Conservation (phyloP, 2,113 vertebrate genomes). For the Sturnira hondurensis region DNA sequence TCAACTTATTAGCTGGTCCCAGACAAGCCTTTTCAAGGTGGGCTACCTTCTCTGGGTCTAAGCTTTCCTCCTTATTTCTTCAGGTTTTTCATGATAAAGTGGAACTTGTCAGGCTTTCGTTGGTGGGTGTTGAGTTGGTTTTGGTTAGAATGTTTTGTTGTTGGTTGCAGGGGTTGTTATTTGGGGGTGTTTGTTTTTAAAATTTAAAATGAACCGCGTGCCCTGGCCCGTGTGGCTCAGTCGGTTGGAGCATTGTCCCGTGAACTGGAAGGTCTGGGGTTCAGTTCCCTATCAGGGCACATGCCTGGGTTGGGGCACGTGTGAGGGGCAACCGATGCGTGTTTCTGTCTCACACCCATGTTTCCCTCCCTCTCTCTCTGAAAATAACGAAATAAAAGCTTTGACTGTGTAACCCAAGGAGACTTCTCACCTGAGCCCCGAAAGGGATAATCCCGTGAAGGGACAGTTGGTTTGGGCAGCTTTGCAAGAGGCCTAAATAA, state of each 20-base stretch:
- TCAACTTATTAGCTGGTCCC: not conserved
- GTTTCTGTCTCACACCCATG: too few relatives aligned
- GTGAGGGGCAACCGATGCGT: too few relatives aligned
- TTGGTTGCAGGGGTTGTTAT: not conserved
- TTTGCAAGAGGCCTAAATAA: conserved; percentile 6
- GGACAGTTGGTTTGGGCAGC: conserved; percentile 37
- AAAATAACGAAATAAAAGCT: too few relatives aligned
- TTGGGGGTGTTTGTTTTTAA: too few relatives aligned
- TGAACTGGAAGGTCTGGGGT: too few relatives aligned
- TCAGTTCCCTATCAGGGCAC: too few relatives aligned
- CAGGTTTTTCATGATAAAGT: too few relatives aligned
- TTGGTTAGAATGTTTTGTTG: not conserved
- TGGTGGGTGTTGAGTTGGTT: not conserved
- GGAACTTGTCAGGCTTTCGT: not conserved
- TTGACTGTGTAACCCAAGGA: conserved; percentile 35
- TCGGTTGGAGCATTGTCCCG: too few relatives aligned
- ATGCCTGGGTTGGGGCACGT: too few relatives aligned
- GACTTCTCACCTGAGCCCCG: not conserved
- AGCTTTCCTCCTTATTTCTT: not conserved
- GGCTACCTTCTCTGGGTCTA: not conserved
- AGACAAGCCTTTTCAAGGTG: not conserved
- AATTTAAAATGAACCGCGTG: not conserved
- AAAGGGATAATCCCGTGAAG: not conserved
- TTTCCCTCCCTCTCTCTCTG: too few relatives aligned
- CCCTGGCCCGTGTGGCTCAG: too few relatives aligned